Evolutionary conservation across 2,888 invertebrate species (phyloP), one percentile per base, ranked within the genome.

Genomic region (Periphyllus acericola): DNA sequence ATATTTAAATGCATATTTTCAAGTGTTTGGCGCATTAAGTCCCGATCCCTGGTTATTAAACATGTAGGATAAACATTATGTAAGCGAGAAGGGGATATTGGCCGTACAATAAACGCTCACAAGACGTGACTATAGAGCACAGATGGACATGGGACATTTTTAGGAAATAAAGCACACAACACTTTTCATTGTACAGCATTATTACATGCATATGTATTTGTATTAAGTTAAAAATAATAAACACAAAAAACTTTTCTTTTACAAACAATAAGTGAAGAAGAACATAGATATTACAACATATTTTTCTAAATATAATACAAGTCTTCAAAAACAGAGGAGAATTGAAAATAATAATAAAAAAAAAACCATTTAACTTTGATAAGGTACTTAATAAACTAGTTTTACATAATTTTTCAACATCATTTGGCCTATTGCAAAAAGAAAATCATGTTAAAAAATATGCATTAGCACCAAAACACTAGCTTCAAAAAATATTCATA

Each of bases 171-270:
- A 66, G 17, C 32, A 82, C 66, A 32, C 3, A 11, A 68, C 21
- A 36, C 36, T 36, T 36, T 46, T 66, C 60, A 76, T 76, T 87
- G 34, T 80, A 87, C 29, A 52, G 81, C 81, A 87, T 87, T 81
- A 87, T 80, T 87, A 81, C 86, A 87, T 87, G 87, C 81, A 81
- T 46, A 80, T 81, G 81, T 87, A 86, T 80, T 86, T 86, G 52
- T 71, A 87, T 81, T 81, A 87, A 87, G 46, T 87, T 46, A n/a
- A 55, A 84, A 84, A 66, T 81, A 74, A 87, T 55, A 81, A 81
- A 81, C 79, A 75, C 40, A 81, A 81, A 80, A 86, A 75, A 75
- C 86, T 87, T 81, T 81, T 74, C 79, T 81, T 74, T 87, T 29
- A 87, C 81, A 87, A 81, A 87, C 74, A 66, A 75, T 86, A 72